Percentiles rank a stretch among this genome's conserved stretches.
Evolutionary conservation across 2,113 vertebrate species (phyloP).

Genomic region (Numida meleagris): DNA sequence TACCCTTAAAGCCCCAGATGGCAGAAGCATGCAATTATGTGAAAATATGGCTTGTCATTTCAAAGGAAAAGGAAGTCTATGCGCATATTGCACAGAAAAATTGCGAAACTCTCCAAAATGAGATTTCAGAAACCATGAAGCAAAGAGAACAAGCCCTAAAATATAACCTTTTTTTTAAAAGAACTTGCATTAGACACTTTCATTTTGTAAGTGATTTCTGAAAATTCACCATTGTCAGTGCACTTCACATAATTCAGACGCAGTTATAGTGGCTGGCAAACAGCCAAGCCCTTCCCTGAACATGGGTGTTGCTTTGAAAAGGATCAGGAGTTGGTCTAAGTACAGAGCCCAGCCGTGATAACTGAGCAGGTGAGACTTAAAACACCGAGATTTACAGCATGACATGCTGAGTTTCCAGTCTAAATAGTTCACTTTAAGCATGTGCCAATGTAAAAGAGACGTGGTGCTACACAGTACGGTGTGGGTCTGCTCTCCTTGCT

Average conservation of each 20-base stretch:
- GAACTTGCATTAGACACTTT: background rate
- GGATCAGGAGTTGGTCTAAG: background rate
- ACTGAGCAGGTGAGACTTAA: background rate
- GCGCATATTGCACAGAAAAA: background rate
- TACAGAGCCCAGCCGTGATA: background rate
- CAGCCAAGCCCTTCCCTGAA: background rate
- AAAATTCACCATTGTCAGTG: background rate
- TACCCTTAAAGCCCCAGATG: background rate
- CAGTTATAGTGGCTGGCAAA: background rate
- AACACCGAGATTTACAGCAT: background rate
- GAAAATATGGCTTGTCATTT: background rate
- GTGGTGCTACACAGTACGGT: fast-evolving
- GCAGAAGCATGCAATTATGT: background rate
- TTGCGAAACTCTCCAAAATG: background rate
- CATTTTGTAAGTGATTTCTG: background rate
- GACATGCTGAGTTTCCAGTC: background rate
- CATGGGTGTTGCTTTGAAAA: background rate
- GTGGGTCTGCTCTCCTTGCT: fast-evolving
- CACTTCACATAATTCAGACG: background rate
- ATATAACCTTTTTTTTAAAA: background rate
- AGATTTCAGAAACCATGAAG: background rate
- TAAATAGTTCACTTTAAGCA: background rate
- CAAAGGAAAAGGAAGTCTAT: background rate
- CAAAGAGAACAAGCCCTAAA: background rate
- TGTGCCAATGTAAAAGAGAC: fast-evolving